Base-by-base conservation (phyloP, 2,888 invertebrate species). In the Lissocephala sabroskyi region DNA sequence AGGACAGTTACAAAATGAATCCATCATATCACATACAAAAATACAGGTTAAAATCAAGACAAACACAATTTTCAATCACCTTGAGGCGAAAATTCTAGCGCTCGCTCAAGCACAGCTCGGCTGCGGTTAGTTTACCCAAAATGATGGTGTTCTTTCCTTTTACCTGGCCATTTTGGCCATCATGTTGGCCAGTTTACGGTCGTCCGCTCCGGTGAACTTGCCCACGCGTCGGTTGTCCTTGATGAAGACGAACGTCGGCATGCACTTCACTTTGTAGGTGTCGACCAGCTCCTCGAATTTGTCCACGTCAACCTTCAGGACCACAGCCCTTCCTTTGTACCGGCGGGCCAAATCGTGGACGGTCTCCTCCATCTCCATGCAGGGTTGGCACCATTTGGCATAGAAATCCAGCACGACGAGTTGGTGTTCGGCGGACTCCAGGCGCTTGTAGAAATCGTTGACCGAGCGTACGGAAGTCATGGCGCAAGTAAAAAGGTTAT, bases 201-300 rank as follows among this genome's bases (percentile, higher is more conserved):
- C 63, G 41, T 79, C 76, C 10, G 79, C 77, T 13, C 79, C 80
- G 4, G 56, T 32, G 14, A 80, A 53, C 40, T 52, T 48, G 46
- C 52, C 58, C 9, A 79, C 7, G 4, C 58, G 58, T 1, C 52
- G 62, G 10, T 56, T 56, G 23, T 61, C 56, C 47, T 58, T 64
- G 2, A 78, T 35, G 41, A 80, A 76, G 2, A 80, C 60, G 43
- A 79, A 79, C 16, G 79, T 80, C 1, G 79, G 60, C 65, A 73
- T 52, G 49, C 56, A 43, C n/a, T 40, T 44, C 2, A 73, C 57
- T 13, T 58, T 64, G 47, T 75, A 73, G 30, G 52, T 57, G 0
- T 52, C 47, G 5, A 48, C 45, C 5, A 73, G 29, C 1, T 65
- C 60, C 0, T 60, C 68, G 19, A 42, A 71, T 13, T 61, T 71